phyloP scores from a whole-genome alignment of 2,888 invertebrate genomes.

The Mythimna loreyi region DNA sequence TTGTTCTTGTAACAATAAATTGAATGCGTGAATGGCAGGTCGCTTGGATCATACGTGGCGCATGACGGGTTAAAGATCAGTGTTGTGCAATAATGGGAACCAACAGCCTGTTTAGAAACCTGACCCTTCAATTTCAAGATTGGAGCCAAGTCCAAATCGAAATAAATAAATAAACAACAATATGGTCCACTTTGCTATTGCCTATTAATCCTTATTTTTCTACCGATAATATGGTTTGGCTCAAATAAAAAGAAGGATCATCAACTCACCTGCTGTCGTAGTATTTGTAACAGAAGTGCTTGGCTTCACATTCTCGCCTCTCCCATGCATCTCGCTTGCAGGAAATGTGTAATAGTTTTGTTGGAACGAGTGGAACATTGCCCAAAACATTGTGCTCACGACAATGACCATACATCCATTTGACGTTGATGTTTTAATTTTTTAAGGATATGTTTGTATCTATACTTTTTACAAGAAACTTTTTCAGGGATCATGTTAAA shows the following conservation, averaged over 20 bases:
- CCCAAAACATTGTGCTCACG: conserved; percentile 27
- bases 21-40: conserved; percentile 16
- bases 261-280: conserved; percentile 31
- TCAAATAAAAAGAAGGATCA: background rate
- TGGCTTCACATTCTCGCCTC: conserved; percentile 20
- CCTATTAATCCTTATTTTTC: too few relatives aligned
- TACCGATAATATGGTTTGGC: too few relatives aligned
- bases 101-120: background rate
- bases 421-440: conserved; percentile 14
- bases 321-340: conserved; percentile 21
- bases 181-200: too few relatives aligned
- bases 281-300: background rate
- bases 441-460: background rate
- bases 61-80: conserved; percentile 30
- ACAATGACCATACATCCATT: background rate
- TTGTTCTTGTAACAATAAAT: conserved; percentile 1
- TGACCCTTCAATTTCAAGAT: background rate
- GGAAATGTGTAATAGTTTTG: conserved; percentile 33
- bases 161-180: too few relatives aligned
- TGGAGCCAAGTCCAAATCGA: too few relatives aligned
- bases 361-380: conserved; percentile 13
- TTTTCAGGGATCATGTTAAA: background rate
- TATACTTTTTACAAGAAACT: too few relatives aligned
- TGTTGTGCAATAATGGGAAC: conserved; percentile 6
- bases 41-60: conserved; percentile 16